Percentiles rank a stretch among this genome's conserved stretches.
phyloP scores from a whole-genome alignment of 2,113 vertebrate species.

The Gyps fulvus region DNA sequence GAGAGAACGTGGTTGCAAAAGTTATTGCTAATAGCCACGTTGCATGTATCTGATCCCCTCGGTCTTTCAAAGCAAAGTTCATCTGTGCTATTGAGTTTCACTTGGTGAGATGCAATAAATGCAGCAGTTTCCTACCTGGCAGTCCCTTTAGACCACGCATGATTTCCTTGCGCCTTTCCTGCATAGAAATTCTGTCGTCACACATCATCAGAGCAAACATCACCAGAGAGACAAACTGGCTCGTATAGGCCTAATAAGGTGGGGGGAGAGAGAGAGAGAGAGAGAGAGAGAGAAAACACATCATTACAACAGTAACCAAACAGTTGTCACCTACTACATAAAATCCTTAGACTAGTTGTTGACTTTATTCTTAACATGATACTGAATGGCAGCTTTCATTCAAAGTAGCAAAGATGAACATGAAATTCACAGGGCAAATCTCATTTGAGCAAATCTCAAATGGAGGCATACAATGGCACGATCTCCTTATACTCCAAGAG shows the following conservation, averaged over 20 bases:
- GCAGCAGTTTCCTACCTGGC: conserved; percentile 78
- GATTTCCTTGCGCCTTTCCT: conserved; percentile 93
- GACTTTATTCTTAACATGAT: not conserved
- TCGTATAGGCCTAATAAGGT: conserved; percentile 86
- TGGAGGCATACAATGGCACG: rapidly evolving
- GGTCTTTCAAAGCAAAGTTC: not conserved
- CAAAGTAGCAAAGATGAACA: not conserved
- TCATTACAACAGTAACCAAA: not conserved
- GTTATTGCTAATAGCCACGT: rapidly evolving
- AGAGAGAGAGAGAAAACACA: not conserved
- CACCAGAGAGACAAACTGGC: conserved; percentile 95
- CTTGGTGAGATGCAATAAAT: rapidly evolving
- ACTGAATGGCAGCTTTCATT: not conserved
- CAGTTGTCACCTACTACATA: rapidly evolving
- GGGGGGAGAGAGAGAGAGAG: not conserved
- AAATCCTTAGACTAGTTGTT: not conserved
- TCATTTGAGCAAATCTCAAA: not conserved
- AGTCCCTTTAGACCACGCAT: conserved; percentile 88
- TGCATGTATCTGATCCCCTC: not conserved
- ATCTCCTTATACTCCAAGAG: not conserved
- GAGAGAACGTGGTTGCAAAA: rapidly evolving
- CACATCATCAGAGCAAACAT: conserved; percentile 99
- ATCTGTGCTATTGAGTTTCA: not conserved
- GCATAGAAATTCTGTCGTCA: conserved; percentile 95
- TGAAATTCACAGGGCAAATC: not conserved